Evolutionary conservation across 2,797 vertebrate genomes (phyloP), one percentile per base, ranked within the genome.

Genomic region (Notolabrus celidotus): DNA sequence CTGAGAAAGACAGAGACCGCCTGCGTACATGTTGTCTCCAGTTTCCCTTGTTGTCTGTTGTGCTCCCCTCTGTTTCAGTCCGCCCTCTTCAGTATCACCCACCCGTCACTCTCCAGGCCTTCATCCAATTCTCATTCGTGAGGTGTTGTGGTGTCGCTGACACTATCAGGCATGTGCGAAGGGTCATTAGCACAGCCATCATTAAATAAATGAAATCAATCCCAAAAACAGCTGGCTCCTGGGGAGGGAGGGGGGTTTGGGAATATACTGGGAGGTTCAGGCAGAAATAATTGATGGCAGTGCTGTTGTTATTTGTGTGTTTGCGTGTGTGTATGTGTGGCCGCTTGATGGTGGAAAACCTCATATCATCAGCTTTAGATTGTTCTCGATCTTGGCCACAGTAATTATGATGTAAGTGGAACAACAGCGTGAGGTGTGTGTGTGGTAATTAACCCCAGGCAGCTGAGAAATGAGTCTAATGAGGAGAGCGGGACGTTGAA

Each of bases 371-470:
- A 88, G 90, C 79, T 89, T 90, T 90, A 92, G 85, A 92, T 91
- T 93, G 91, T 91, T 94, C 94, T 92, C 86, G 56, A 85, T 90
- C 86, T 84, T 83, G 83, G 87, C 92, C 90, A 83, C 87, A 91
- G 94, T 96, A 96, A 97, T 97, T 96, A 96, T 96, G 94, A 96
- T 96, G 94, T 96, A 96, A 96, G 92, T 92, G 91, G 93, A 94
- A 95, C 93, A 96, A 94, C 94, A 95, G 92, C 92, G 87, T 92
- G 94, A 94, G 92, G 94, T 93, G 90, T 93, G 89, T 94, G 93
- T 92, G 94, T 94, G 94, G 94, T 95, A 95, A 97, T 97, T 97
- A 97, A 97, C 96, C 95, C 89, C 90, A 89, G 94, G 93, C 94
- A 93, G 90, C 89, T 95, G 94, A 96, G 93, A 96, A 96, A 96